Evolutionary conservation across 2,797 vertebrate genomes (phyloP), one percentile per base, ranked within the genome.

Genomic region (Borostomias antarcticus): DNA sequence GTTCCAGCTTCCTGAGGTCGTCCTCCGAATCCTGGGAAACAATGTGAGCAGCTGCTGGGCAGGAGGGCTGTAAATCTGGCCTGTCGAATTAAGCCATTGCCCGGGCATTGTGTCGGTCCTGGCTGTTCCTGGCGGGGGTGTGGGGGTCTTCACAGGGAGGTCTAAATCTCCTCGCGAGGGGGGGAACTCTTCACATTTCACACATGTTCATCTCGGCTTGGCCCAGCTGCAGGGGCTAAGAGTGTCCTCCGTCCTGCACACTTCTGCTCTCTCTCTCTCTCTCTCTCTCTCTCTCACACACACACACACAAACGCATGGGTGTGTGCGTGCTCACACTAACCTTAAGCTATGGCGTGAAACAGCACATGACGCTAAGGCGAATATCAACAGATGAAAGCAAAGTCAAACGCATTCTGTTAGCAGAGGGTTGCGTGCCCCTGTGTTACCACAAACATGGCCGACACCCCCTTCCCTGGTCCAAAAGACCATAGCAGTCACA

Each of bases 1-100:
- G 32, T 80, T 82, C 76, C 32, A 33, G 11, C 76, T 85, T 70
- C 78, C 80, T 76, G 15, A 84, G 75, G 65, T 78, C 78, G 77
- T 80, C 21, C 75, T 74, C 61, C 69, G 79, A 75, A 82, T 85
- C 85, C 84, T 70, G 74, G 76, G 73, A 88, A 87, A 91, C 89
- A 89, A 89, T 86, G 80, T 47, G 64, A 79, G 84, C 85, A 86
- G 85, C 84, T 88, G 86, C 84, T 87, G 84, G 61, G 77, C 75
- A 80, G 85, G 82, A 84, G 78, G 84, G 85, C 85, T 74, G 82
- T 90, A 87, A 88, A 90, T 90, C 86, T 82, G 81, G 74, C 77
- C 84, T 72, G 78, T 76, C 51, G 72, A 86, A 86, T 89, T 76
- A 85, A 89, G 85, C 85, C 84, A 87, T 88, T 86, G 83, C 80